phyloP scores from a whole-genome alignment of 2,113 vertebrate genomes.

The Microcebus tavaratra region DNA sequence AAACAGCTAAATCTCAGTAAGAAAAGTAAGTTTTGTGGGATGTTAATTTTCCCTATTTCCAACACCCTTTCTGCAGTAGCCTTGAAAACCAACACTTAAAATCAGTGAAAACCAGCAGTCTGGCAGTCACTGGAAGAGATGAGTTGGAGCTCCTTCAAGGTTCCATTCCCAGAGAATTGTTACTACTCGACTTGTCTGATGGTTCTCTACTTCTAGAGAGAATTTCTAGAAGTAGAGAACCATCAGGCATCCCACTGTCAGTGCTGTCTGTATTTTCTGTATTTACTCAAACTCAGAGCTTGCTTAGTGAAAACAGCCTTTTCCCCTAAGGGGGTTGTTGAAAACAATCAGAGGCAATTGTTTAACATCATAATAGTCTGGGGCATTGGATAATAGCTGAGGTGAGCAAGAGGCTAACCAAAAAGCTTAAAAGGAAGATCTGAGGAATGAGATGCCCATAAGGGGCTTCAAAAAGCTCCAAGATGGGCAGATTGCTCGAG shows the following conservation, averaged over 20 bases:
- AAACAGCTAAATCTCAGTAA: slow-evolving; percentile 34
- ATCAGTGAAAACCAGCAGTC: slow-evolving; percentile 23
- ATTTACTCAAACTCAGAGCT: background rate
- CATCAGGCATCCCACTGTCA: background rate
- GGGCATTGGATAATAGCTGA: background rate
- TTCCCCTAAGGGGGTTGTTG: background rate
- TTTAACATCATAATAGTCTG: background rate
- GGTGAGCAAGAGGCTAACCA: background rate
- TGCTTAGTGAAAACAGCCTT: background rate
- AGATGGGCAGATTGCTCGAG: too few species aligned
- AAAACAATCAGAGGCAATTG: slow-evolving; percentile 11
- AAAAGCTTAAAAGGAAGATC: background rate
- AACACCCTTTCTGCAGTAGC: background rate
- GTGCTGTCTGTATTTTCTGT: background rate
- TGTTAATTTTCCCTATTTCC: background rate
- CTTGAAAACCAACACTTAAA: background rate
- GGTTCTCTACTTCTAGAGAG: background rate
- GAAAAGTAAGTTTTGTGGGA: background rate
- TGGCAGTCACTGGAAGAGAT: background rate
- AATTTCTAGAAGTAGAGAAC: too few species aligned
- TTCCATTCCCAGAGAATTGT: background rate
- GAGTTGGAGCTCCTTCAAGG: background rate
- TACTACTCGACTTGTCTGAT: background rate
- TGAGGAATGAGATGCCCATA: background rate
- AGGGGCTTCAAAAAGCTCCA: background rate